Percentiles rank a stretch among this genome's conserved stretches.
These are phyloP conservation scores for Nymphalis c-album DNA, from an alignment of 2,888 invertebrate genomes.

Conservation along the genomic window DNA sequence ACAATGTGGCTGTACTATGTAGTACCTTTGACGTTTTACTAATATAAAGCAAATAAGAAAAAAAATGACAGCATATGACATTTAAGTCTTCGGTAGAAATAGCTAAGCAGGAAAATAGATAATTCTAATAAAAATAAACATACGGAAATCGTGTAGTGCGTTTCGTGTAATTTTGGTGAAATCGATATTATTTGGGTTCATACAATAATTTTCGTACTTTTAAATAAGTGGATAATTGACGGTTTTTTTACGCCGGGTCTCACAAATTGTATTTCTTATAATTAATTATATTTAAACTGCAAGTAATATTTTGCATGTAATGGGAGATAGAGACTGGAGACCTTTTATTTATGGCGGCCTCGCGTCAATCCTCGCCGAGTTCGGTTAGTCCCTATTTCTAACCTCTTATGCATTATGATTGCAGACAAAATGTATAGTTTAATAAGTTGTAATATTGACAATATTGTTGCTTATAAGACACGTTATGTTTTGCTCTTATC, in stretches of 20 bases:
- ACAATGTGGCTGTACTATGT: too few species aligned
- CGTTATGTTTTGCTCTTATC: slow-evolving; percentile 21
- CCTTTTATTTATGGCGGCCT: slow-evolving; percentile 97
- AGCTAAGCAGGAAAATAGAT: not conserved
- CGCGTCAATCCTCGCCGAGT: slow-evolving; percentile 96
- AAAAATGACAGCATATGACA: not conserved
- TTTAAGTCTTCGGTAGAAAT: not conserved
- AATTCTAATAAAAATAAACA: slow-evolving; percentile 6
- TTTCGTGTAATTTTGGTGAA: not conserved
- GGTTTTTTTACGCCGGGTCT: slow-evolving; percentile 18
- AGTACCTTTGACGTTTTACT: too few species aligned
- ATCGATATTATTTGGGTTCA: not conserved
- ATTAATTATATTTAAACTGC: slow-evolving; percentile 17
- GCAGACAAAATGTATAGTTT: not conserved
- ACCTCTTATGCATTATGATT: slow-evolving; percentile 8
- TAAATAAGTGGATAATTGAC: not conserved
- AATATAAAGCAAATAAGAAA: too few species aligned
- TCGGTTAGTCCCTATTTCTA: slow-evolving; percentile 83
- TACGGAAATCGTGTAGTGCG: not conserved
- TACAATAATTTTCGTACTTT: not conserved
- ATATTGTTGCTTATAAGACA: not conserved
- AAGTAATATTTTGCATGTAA: slow-evolving; percentile 67
- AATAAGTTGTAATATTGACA: not conserved
- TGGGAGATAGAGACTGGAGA: slow-evolving; percentile 92
- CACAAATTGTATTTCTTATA: slow-evolving; percentile 7